Conservation (phyloP, 2,797 vertebrate genomes). For the Ambastaia sidthimunki region DNA sequence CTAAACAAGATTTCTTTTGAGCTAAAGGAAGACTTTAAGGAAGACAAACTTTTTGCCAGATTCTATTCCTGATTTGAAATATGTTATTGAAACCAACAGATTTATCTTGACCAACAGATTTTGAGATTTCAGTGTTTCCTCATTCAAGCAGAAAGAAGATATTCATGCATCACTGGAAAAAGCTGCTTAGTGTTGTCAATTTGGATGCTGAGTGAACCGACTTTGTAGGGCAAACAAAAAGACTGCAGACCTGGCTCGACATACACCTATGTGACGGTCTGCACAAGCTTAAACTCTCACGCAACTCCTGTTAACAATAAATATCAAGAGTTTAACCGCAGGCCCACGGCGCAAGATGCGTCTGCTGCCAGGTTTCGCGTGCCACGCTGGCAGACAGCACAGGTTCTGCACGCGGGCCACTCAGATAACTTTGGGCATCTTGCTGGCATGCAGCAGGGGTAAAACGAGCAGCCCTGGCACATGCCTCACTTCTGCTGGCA, state of each 20-base stretch:
- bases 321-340: constrained; percentile 42
- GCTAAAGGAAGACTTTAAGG: no score
- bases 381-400: constrained; percentile 29
- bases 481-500: constrained; percentile 73
- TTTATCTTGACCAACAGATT: no score
- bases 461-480: constrained; percentile 69
- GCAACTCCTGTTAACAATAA: constrained; percentile 12
- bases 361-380: constrained; percentile 38
- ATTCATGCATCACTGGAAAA: not conserved
- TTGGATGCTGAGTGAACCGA: not conserved
- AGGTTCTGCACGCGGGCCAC: constrained; percentile 23
- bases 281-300: constrained; percentile 1
- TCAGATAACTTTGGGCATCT: constrained; percentile 38
- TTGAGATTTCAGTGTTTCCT: not conserved
- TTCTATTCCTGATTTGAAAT: no score
- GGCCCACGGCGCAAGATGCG: constrained; percentile 15
- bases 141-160: not conserved
- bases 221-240: not conserved
- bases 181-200: not conserved
- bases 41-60: no score
- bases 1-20: no score
- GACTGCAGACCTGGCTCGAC: not conserved
- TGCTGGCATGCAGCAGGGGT: constrained; percentile 35
- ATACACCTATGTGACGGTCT: not conserved
- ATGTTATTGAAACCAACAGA: no score